Conservation (phyloP, 2,797 vertebrate species). For the Anguilla marmorata region DNA sequence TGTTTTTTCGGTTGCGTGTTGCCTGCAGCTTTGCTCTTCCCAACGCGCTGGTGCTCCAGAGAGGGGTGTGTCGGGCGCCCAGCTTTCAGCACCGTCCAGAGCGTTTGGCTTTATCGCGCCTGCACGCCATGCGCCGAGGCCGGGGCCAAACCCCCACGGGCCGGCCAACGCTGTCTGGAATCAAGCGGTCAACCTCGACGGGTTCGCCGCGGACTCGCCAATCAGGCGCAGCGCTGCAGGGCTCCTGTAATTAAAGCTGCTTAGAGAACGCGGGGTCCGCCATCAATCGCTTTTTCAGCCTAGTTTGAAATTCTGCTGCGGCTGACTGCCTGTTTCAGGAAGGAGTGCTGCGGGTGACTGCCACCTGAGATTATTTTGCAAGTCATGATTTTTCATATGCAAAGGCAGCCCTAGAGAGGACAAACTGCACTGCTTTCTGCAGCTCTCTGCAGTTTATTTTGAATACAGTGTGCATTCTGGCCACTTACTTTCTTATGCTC, state of each 20-base stretch:
- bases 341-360: neutral
- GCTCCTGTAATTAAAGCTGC: neutral
- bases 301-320: neutral
- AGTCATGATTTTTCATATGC: slow-evolving; percentile 2
- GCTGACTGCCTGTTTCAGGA: slow-evolving; percentile 14
- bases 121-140: neutral
- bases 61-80: neutral
- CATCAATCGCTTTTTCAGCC: neutral
- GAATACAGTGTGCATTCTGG: neutral
- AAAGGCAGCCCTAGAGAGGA: neutral
- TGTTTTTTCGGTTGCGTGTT: neutral
- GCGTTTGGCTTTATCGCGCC: neutral
- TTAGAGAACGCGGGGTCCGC: neutral
- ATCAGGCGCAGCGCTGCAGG: neutral
- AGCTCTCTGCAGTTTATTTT: neutral
- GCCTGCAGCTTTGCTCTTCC: slow-evolving; percentile 9
- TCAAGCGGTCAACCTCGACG: neutral
- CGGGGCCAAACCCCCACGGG: neutral
- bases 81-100: slow-evolving; percentile 15
- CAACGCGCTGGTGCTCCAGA: neutral
- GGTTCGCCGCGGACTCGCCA: neutral
- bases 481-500: neutral
- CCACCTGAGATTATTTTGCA: slow-evolving; percentile 11
- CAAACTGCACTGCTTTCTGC: neutral
- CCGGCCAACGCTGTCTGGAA: neutral